Evolutionary conservation across 2,113 vertebrate genomes (phyloP).

Genomic region (Anoura caudifer): DNA sequence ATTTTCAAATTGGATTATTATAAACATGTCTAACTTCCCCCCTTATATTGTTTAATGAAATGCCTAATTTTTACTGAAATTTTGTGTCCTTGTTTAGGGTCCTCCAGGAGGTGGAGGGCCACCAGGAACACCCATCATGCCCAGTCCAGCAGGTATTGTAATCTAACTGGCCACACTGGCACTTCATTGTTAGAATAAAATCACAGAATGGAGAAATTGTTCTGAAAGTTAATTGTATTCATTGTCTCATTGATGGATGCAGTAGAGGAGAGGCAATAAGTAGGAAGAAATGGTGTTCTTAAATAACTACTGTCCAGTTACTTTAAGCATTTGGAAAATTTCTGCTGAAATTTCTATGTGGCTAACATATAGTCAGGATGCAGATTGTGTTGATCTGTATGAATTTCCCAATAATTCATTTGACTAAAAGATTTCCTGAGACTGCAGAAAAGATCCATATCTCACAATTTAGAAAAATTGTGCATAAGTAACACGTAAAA

Average conservation of each 20-base stretch:
- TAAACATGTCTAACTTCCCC: not conserved
- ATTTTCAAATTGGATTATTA: constrained; percentile 52
- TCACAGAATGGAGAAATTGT: not conserved
- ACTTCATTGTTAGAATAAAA: constrained; percentile 1
- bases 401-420: not conserved
- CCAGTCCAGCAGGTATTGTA: constrained; percentile 95
- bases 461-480: not conserved
- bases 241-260: not conserved
- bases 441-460: constrained; percentile 14
- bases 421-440: not conserved
- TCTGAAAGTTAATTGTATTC: not conserved
- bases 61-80: constrained; percentile 52
- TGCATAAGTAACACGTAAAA: not conserved
- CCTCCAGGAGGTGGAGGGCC: constrained; percentile 96
- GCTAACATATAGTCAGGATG: not conserved
- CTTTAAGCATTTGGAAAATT: constrained; percentile 23
- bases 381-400: not conserved
- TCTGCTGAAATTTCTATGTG: not conserved
- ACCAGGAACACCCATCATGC: constrained; percentile 98
- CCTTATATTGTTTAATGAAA: constrained; percentile 42
- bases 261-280: not conserved
- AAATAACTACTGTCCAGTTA: not conserved
- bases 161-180: not conserved
- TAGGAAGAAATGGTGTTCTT: not conserved
- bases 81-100: constrained; percentile 84